A percentile compares a stretch with the other conserved stretches of the same genome.
These are phyloP conservation scores for Cynocephalus volans DNA, from an alignment of 2,113 vertebrate genomes.

Conservation along the genomic window DNA sequence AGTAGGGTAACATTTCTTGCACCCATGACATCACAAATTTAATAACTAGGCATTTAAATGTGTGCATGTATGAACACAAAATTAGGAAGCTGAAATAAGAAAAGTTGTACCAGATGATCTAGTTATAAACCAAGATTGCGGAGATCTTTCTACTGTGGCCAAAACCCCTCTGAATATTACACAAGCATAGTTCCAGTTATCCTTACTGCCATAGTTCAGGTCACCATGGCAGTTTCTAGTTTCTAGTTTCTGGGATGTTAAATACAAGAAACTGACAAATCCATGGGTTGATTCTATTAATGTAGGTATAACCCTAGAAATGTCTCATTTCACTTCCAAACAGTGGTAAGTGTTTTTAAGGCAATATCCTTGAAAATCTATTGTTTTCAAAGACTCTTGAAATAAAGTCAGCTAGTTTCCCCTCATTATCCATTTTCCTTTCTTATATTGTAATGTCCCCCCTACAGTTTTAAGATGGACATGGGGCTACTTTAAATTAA, in stretches of 20 bases:
- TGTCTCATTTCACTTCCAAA: not conserved
- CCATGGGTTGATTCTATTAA: not conserved
- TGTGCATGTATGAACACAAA: not conserved
- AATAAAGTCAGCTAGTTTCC: not conserved
- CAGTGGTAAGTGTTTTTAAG: not conserved
- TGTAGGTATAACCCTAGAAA: not conserved
- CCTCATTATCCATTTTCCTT: not conserved
- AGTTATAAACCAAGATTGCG: not conserved
- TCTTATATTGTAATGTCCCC: not conserved
- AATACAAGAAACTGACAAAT: not conserved
- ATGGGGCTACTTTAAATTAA: not conserved
- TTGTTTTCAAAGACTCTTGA: conserved; percentile 9
- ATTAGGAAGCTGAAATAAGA: not conserved
- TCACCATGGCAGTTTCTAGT: not conserved
- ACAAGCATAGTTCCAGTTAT: not conserved
- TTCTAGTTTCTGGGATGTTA: not conserved
- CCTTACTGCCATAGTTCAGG: not conserved
- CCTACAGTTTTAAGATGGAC: not conserved
- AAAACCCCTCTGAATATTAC: not conserved
- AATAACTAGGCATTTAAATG: conserved; percentile 10
- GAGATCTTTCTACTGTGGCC: not conserved
- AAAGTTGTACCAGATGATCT: not conserved
- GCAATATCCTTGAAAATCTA: not conserved
- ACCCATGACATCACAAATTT: not conserved
- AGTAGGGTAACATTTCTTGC: not conserved